Base-by-base conservation (phyloP, 1,140 invertebrate genomes). In the Gryllus bimaculatus region DNA sequence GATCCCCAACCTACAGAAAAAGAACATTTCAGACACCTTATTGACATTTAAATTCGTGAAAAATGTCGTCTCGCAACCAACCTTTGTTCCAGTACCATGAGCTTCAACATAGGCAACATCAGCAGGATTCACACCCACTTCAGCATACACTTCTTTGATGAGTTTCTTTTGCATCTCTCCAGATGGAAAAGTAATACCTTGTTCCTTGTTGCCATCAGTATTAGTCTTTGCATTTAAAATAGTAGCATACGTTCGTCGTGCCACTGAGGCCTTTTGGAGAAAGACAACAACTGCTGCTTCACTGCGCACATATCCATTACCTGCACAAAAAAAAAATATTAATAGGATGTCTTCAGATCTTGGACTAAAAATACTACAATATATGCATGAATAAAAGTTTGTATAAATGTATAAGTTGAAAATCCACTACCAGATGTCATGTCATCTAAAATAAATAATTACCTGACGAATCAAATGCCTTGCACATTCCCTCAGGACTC, bases 41-140 rank as follows among this genome's bases (percentile, higher is more conserved):
- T 66, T 66, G 18, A 13, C 2, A 7, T 18, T 13, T 13, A 18
- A 13, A 66, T 10, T 66, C 18, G 26, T 39, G 1, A 39, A 39
- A 39, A 39, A 39, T 39, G 26, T 39, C 26, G 1, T 39, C 26
- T 39, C 26, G 5, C 47, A 18, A 21, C 20, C 76, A 79, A 90
- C 91, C 87, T 97, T 93, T 0, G 98, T 99, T 66, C 97, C 98
- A 8, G 98, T 99, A 26, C 97, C 97, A 85, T 99, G 98, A 20
- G 96, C 96, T 86, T 99, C 98, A 13, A 99, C 91, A 85, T 98
- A 99, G 0, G 85, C 87, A 0, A 99, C 92, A 73, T 94, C 91
- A 49, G 87, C 84, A 8, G 96, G 96, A 83, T 93, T 90, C n/a
- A 99, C 84, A 0, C 91, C 90, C 20, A 90, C 90, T 85, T 98